Conservation (phyloP, 2,888 invertebrate species). For the Cryptocheilus praepositus region DNA sequence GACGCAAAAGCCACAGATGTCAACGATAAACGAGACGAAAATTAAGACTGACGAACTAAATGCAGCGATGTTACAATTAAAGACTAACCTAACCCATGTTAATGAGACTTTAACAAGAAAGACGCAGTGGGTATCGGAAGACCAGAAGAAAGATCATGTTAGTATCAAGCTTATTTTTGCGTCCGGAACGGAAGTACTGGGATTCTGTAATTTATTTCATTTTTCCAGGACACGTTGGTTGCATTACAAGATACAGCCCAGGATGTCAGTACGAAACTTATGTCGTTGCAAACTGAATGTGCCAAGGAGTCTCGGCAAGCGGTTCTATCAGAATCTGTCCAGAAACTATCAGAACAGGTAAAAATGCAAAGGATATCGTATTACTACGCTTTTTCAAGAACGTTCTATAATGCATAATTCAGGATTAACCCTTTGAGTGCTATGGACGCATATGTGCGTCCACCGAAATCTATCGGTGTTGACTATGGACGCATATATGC, state of each 20-base stretch:
- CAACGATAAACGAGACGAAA: constrained; percentile 67
- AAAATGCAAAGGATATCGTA: background rate
- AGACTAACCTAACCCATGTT: constrained; percentile 70
- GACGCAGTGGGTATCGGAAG: constrained; percentile 73
- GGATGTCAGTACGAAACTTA: constrained; percentile 72
- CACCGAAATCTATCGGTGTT: too few relatives aligned
- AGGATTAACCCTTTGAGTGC: too few relatives aligned
- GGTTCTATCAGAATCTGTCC: constrained; percentile 56
- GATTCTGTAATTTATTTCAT: constrained; percentile 6
- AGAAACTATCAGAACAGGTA: constrained; percentile 35
- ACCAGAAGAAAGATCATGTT: constrained; percentile 74
- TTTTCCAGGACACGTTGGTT: constrained; percentile 69
- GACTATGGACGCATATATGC: too few relatives aligned
- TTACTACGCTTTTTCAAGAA: background rate
- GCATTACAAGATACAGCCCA: constrained; percentile 70
- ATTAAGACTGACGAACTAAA: constrained; percentile 71
- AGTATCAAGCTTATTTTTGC: constrained; percentile 42
- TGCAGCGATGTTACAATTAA: constrained; percentile 66
- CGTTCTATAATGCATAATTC: too few relatives aligned
- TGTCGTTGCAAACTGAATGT: constrained; percentile 71
- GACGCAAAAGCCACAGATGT: constrained; percentile 61
- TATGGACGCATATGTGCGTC: too few relatives aligned
- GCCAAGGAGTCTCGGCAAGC: constrained; percentile 52
- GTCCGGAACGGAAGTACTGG: background rate
- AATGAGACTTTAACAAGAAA: constrained; percentile 73